Percentiles rank a stretch among this genome's conserved stretches.
Evolutionary conservation across 2,113 vertebrate genomes (phyloP).

Genomic region (Cebus imitator): DNA sequence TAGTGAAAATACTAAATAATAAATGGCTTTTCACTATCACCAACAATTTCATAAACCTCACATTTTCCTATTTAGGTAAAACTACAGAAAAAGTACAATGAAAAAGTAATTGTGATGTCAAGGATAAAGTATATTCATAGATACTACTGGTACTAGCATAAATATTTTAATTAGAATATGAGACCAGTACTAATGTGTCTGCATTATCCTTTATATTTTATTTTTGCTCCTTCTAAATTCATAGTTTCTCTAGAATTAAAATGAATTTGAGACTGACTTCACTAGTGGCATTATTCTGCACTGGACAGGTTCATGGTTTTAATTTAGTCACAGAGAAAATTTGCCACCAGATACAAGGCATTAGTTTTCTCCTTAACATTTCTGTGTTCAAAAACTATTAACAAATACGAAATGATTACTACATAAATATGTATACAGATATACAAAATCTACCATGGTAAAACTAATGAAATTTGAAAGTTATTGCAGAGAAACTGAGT

Average conservation of each 20-base stretch:
- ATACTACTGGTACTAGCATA: background rate
- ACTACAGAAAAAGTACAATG: background rate
- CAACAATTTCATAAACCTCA: background rate
- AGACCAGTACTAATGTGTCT: background rate
- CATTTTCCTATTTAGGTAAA: background rate
- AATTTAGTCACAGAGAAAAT: conserved; percentile 44
- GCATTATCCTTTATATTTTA: conserved; percentile 32
- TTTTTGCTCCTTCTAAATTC: conserved; percentile 36
- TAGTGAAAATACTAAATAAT: background rate
- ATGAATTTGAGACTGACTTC: conserved; percentile 24
- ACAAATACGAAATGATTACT: background rate
- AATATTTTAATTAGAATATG: conserved; percentile 1
- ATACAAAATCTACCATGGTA: background rate
- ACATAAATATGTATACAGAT: background rate
- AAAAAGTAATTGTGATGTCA: background rate
- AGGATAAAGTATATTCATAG: background rate
- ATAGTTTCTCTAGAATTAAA: conserved; percentile 25
- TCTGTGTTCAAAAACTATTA: background rate
- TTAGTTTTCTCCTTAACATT: background rate
- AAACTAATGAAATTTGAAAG: conserved; percentile 18
- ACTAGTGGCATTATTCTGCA: background rate
- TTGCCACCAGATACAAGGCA: background rate
- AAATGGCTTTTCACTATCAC: background rate
- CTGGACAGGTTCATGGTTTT: background rate
- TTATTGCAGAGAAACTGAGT: background rate